phyloP scores from a whole-genome alignment of 2,888 invertebrate genomes.

The Cerceris rybyensis region DNA sequence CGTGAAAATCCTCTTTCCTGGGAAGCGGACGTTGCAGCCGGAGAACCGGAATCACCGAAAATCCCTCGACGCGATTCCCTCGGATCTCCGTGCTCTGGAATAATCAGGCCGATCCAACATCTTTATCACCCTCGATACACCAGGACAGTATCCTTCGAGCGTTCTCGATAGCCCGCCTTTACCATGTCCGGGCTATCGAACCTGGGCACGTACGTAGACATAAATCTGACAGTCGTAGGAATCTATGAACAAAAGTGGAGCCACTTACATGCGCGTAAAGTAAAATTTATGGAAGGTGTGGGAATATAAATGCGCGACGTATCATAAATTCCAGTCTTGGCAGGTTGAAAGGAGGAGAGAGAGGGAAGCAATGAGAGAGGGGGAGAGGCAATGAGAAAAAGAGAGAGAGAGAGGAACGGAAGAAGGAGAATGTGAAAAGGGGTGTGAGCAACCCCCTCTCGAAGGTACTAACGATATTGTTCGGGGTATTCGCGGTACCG shows the following conservation, averaged over 20 bases:
- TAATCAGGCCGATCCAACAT: constrained; percentile 13
- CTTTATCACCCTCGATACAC: constrained; percentile 24
- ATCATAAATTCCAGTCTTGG: constrained; percentile 71
- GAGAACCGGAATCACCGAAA: not conserved
- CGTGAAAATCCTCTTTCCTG: too few species aligned
- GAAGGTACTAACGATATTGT: constrained; percentile 73
- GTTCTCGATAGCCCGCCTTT: constrained; percentile 19
- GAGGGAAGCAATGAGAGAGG: constrained; percentile 11
- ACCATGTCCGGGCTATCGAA: constrained; percentile 53
- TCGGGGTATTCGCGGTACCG: constrained; percentile 65
- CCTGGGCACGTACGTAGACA: constrained; percentile 55
- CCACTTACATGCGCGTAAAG: constrained; percentile 76
- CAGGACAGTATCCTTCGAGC: constrained; percentile 27
- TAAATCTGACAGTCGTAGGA: constrained; percentile 75
- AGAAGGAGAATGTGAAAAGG: constrained; percentile 37
- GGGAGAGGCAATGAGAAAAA: constrained; percentile 8
- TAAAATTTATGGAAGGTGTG: constrained; percentile 72
- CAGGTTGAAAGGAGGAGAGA: not conserved
- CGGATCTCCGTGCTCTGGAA: not conserved
- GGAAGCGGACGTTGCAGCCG: not conserved
- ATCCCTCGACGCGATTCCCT: not conserved
- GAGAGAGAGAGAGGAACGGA: constrained; percentile 1
- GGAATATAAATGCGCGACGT: constrained; percentile 75
- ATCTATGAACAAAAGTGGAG: constrained; percentile 79
- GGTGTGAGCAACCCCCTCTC: constrained; percentile 42